Evolutionary conservation across 2,888 invertebrate species (phyloP).

Genomic region (Agonopterix arenella): DNA sequence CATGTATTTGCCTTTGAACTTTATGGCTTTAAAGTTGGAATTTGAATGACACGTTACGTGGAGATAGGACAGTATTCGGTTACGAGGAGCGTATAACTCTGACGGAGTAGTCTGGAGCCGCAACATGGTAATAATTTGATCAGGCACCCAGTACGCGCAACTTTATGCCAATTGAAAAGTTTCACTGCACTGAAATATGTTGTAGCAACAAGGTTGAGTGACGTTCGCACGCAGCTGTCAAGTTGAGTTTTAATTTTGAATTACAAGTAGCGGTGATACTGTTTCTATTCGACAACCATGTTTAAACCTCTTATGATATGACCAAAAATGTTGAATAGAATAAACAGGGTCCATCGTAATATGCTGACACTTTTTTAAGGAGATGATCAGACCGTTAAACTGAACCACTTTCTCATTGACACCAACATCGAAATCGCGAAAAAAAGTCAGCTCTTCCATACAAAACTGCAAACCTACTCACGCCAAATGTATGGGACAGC

Average conservation of each 20-base stretch:
- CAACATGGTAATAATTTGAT: constrained; percentile 73
- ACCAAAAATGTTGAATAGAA: too few relatives aligned
- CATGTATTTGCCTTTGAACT: not conserved
- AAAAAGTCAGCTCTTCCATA: too few relatives aligned
- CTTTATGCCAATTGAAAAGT: constrained; percentile 67
- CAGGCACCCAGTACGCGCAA: constrained; percentile 53
- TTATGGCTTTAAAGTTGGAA: constrained; percentile 15
- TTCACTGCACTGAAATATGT: constrained; percentile 55
- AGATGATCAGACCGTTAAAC: too few relatives aligned
- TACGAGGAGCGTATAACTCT: constrained; percentile 27
- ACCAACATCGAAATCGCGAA: too few relatives aligned
- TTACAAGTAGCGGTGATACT: not conserved
- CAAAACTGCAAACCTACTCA: too few relatives aligned
- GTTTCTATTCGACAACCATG: too few relatives aligned
- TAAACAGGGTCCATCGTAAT: too few relatives aligned
- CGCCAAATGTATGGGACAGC: too few relatives aligned
- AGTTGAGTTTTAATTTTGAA: not conserved
- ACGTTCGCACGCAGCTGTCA: constrained; percentile 13
- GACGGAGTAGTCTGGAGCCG: constrained; percentile 46
- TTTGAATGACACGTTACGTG: constrained; percentile 10
- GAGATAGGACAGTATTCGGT: constrained; percentile 32
- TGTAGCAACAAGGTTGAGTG: constrained; percentile 36
- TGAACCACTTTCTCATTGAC: too few relatives aligned
- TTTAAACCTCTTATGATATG: too few relatives aligned
- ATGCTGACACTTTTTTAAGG: too few relatives aligned